Percentiles rank a stretch among this genome's conserved stretches.
Evolutionary conservation across 30 jellyfish, hydroid and myxozoan species (phyloP).

Genomic region (Chrysaora quinquecirrha): DNA sequence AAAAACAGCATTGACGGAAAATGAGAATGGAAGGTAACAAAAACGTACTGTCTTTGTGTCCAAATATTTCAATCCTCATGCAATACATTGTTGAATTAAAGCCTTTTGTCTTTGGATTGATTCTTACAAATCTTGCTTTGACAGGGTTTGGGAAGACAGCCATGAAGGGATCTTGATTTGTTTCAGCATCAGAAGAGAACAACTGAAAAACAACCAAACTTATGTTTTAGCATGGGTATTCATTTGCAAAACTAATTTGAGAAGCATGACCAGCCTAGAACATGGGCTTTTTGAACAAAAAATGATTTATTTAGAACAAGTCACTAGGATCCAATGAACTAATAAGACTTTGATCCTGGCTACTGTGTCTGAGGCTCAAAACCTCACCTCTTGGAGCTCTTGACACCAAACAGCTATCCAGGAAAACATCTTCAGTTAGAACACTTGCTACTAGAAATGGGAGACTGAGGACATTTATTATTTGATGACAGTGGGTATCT

Average conservation of each 20-base stretch:
- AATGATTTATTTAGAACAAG: not conserved
- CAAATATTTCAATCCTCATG: constrained; percentile 27
- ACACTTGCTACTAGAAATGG: no score
- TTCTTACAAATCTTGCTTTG: constrained; percentile 2
- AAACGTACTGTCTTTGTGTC: constrained; percentile 8
- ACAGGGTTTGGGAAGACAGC: constrained; percentile 7
- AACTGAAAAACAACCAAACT: constrained; percentile 1
- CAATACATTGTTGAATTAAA: constrained; percentile 16
- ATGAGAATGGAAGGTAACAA: no score
- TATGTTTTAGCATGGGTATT: not conserved
- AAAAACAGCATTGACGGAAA: no score
- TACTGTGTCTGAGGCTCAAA: not conserved
- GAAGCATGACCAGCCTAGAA: not conserved
- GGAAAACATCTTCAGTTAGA: no score
- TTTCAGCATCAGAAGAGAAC: constrained; percentile 2
- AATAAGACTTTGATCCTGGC: not conserved
- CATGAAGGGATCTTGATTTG: constrained; percentile 23
- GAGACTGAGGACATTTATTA: no score
- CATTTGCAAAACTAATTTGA: no score
- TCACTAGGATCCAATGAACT: not conserved
- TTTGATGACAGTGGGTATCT: no score
- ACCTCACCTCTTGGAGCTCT: no score
- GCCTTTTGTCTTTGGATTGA: constrained; percentile 18
- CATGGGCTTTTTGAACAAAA: not conserved
- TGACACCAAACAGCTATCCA: no score